A percentile compares a stretch with the other conserved stretches of the same genome.
phyloP scores from a whole-genome alignment of 1,140 invertebrate genomes.

The Artemia franciscana region DNA sequence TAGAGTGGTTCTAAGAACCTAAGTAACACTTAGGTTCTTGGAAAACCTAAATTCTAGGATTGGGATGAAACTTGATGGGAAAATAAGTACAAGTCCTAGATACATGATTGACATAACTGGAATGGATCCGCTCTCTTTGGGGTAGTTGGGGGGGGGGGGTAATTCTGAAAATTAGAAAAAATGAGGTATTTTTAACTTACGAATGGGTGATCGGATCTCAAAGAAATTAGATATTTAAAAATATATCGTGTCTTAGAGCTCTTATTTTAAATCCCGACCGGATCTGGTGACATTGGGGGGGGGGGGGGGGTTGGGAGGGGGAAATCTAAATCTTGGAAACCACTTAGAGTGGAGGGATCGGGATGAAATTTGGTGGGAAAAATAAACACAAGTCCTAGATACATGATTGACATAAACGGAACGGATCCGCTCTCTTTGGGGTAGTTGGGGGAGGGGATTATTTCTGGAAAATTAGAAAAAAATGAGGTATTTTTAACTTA shows the following conservation, averaged over 20 bases:
- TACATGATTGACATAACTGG: background rate
- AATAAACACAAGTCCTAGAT: background rate
- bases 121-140: background rate
- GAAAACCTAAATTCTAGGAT: no score
- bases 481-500: background rate
- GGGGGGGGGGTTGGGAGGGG: background rate
- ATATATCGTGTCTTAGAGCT: background rate
- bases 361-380: background rate
- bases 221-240: background rate
- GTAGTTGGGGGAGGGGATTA: no score
- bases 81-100: background rate
- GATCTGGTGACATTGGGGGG: background rate
- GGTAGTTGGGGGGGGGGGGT: background rate
- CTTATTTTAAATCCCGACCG: background rate
- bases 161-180: no score
- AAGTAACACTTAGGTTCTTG: no score
- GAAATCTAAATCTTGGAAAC: background rate
- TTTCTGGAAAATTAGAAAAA: no score
- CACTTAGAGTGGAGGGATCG: background rate
- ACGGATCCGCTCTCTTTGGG: background rate
- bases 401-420: background rate
- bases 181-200: background rate
- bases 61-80: background rate
- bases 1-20: background rate
- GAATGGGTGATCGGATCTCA: background rate